Evolutionary conservation across 1,140 invertebrate genomes (phyloP).

Genomic region (Zaprionus davidi): DNA sequence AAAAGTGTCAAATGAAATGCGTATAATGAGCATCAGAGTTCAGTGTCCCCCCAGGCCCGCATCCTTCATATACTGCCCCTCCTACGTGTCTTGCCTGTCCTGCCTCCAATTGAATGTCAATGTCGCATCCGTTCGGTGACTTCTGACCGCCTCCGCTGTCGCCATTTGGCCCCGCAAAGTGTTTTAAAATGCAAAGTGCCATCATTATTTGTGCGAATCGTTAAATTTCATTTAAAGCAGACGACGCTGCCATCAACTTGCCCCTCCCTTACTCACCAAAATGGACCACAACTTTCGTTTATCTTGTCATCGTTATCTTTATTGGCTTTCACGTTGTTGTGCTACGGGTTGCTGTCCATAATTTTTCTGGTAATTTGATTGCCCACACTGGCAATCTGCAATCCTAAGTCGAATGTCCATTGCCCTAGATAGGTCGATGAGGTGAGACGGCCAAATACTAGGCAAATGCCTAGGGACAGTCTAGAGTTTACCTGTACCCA

Average conservation of each 20-base stretch:
- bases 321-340: conserved; percentile 59
- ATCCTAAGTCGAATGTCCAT: conserved; percentile 43
- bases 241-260: conserved; percentile 18
- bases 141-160: conserved; percentile 45
- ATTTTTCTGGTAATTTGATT: conserved; percentile 73
- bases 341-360: conserved; percentile 71
- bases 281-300: conserved; percentile 58
- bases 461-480: no score
- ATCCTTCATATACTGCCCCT: background rate
- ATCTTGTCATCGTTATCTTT: conserved; percentile 76
- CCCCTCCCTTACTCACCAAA: background rate
- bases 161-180: conserved; percentile 47
- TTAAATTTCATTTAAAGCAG: conserved; percentile 80
- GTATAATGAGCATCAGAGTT: conserved; percentile 73
- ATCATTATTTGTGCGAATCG: conserved; percentile 79
- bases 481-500: background rate
- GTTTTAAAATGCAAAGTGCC: conserved; percentile 80
- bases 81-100: background rate
- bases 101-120: conserved; percentile 64
- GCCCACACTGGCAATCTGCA: conserved; percentile 48
- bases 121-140: conserved; percentile 51
- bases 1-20: conserved; percentile 78
- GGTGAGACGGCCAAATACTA: background rate
- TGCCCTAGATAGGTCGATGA: background rate
- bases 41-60: conserved; percentile 15